phyloP scores from a whole-genome alignment of 2,797 vertebrate species.

The Tenualosa thibaudeaui region DNA sequence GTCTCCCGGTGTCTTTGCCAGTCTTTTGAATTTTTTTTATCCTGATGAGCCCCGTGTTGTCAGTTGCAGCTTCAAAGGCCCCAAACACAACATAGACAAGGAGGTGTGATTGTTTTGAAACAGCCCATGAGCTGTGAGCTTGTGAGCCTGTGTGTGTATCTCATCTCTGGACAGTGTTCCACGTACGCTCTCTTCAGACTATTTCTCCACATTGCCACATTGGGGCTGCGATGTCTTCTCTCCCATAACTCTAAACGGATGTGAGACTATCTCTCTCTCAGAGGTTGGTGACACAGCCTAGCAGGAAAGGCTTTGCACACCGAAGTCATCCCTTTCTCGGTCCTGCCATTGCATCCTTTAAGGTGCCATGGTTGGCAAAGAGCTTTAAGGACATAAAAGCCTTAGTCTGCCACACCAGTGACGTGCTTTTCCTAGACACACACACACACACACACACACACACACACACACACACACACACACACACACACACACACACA shows the following conservation, averaged over 20 bases:
- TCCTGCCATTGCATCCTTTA: neutral
- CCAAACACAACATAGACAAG: slow-evolving; percentile 25
- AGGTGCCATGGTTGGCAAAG: neutral
- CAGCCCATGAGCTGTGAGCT: neutral
- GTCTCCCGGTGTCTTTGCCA: slow-evolving; percentile 43
- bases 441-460: too few relatives aligned
- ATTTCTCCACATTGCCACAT: neutral
- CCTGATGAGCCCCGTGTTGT: slow-evolving; percentile 41
- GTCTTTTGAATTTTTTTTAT: slow-evolving; percentile 33
- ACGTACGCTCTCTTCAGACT: neutral
- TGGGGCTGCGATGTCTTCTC: neutral
- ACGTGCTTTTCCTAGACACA: neutral
- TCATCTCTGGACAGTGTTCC: neutral
- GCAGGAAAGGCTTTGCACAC: neutral
- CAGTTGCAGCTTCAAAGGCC: slow-evolving; percentile 42
- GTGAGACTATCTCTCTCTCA: neutral
- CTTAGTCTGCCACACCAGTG: neutral
- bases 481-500: too few relatives aligned
- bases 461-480: too few relatives aligned
- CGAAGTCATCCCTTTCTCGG: neutral
- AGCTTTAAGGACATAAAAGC: slow-evolving; percentile 15
- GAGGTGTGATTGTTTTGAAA: slow-evolving; percentile 11
- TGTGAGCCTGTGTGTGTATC: neutral
- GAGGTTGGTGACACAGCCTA: neutral
- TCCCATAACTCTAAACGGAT: neutral